Evolutionary conservation across 2,113 vertebrate species (phyloP), one percentile per base, ranked within the genome.

Genomic region (Anthoscopus minutus): DNA sequence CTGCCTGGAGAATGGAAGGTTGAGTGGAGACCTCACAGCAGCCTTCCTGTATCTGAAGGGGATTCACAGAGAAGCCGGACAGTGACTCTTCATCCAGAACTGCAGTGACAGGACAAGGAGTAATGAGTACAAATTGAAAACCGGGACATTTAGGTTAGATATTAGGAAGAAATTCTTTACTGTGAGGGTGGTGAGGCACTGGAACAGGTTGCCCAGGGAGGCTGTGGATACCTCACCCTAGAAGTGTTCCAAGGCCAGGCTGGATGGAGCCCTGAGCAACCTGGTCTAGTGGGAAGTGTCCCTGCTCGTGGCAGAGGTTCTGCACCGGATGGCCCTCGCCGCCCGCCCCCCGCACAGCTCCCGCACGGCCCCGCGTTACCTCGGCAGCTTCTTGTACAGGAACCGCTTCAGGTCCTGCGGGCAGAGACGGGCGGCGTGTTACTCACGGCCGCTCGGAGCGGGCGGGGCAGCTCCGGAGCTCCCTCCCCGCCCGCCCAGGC

Each of bases 351-450:
- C 60, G n/a, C 40, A 24, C 33, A 10, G 50, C 50, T 50, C 60
- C 76, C 60, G n/a, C 40, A 24, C 33, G 13, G 50, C 50, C 61
- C 77, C 37, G 60, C 77, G 10, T 97, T 97, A 99, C 99, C 99
- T 99, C 62, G 99, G 99, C 91, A 99, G 89, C 94, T 99, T 99
- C 97, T 99, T 99, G 97, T 99, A 99, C 56, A 99, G 98, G 81
- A 98, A 99, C 77, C 99, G 97, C 96, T 99, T 99, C 91, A 99
- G 97, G 89, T 99, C 99, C 99, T 99, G 98, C 37, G 96, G 97
- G 67, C 95, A 78, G 86, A 96, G 50, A 96, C 37, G 42, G 84
- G 81, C 95, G 48, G 7, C 57, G 28, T 25, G 51, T 86, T 74
- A 92, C 50, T 22, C 2, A 10, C 3, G 16, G 9, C 38, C 11